Percentiles rank a stretch among this genome's conserved stretches.
These are phyloP conservation scores for Halocaridina rubra DNA, from an alignment of 2,888 invertebrate species.

Conservation along the genomic window DNA sequence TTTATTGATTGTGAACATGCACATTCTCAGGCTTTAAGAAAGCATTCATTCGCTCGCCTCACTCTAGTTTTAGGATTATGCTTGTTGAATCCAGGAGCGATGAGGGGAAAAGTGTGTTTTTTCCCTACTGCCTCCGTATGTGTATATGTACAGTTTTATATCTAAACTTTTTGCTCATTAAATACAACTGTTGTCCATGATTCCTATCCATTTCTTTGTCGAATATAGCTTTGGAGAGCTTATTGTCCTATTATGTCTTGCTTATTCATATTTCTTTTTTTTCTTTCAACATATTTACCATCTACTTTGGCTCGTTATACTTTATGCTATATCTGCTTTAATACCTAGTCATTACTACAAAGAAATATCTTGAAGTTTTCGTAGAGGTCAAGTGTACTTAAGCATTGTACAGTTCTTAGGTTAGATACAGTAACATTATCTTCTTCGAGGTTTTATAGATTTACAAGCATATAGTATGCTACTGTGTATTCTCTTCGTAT, in stretches of 20 bases:
- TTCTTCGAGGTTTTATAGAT: too few species aligned
- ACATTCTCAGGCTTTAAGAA: too few species aligned
- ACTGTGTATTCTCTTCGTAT: too few species aligned
- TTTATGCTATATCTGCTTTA: neutral
- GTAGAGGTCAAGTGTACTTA: constrained; percentile 21
- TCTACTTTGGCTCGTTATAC: neutral
- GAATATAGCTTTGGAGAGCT: neutral
- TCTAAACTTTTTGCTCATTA: constrained; percentile 29
- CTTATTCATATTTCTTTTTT: neutral
- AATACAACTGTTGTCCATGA: constrained; percentile 2
- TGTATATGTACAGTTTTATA: constrained; percentile 30
- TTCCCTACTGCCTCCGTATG: neutral
- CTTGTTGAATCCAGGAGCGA: constrained; percentile 1
- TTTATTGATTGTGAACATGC: neutral
- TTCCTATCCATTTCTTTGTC: neutral
- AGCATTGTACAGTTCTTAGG: neutral
- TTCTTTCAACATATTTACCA: constrained; percentile 9
- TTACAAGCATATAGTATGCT: neutral
- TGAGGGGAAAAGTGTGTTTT: too few species aligned
- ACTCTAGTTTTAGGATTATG: constrained; percentile 13
- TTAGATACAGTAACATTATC: too few species aligned
- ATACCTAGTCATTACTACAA: constrained; percentile 10
- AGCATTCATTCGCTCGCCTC: neutral
- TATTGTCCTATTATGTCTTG: neutral
- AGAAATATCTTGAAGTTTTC: neutral